Conservation (phyloP, 1,140 invertebrate genomes). For the Patella vulgata region DNA sequence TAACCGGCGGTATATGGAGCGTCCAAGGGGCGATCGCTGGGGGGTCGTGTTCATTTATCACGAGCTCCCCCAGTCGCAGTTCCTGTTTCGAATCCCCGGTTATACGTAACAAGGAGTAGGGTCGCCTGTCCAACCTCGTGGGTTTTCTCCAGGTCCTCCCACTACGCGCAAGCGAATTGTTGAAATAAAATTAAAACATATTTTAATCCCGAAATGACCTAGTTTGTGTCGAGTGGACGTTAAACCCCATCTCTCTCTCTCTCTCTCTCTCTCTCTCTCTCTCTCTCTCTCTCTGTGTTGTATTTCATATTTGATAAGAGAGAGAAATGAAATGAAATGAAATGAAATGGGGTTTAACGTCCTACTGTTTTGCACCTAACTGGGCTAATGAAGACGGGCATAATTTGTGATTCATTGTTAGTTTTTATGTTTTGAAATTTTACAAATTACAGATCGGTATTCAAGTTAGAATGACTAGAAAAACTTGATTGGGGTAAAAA, state of each 20-base stretch:
- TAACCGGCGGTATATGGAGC: too few relatives aligned
- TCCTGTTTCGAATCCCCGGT: too few relatives aligned
- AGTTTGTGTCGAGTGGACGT: too few relatives aligned
- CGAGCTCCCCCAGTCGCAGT: too few relatives aligned
- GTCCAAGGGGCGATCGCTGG: not conserved
- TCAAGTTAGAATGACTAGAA: not conserved
- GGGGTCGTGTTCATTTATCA: not conserved
- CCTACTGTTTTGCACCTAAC: not conserved
- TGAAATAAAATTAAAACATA: not conserved
- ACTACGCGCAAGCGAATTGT: not conserved
- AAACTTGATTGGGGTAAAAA: not conserved
- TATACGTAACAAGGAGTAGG: too few relatives aligned
- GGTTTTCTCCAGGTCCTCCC: too few relatives aligned
- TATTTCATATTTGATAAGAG: not conserved
- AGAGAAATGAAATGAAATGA: too few relatives aligned
- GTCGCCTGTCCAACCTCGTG: too few relatives aligned
- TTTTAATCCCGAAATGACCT: too few relatives aligned
- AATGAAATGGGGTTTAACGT: not conserved
- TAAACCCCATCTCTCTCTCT: not conserved
- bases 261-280: slow-evolving; percentile 1
- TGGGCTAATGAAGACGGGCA: too few relatives aligned
- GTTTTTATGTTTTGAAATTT: too few relatives aligned
- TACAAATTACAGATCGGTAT: not conserved
- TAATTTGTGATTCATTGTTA: too few relatives aligned
- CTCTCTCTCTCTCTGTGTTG: not conserved